These are phyloP conservation scores for Anoncus sp. DNA, from an alignment of 2,888 invertebrate species.

Conservation along the genomic window DNA sequence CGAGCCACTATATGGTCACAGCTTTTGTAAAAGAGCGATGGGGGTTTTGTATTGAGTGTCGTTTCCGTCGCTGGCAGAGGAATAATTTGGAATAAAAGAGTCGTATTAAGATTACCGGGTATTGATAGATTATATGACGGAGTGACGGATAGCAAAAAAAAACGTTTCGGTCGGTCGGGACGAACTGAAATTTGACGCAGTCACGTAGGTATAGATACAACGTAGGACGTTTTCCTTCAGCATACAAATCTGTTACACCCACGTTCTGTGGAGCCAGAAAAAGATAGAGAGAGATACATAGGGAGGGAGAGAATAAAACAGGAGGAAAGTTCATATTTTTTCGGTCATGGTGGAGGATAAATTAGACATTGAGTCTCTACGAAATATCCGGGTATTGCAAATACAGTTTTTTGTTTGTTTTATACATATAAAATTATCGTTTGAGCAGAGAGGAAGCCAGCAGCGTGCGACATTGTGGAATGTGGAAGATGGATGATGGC, in stretches of 20 bases:
- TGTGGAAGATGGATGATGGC: conserved; percentile 64
- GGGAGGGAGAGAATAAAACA: conserved; percentile 5
- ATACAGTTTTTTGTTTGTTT: conserved; percentile 26
- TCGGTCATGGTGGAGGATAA: background rate
- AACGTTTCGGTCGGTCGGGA: conserved; percentile 23
- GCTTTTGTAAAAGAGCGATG: conserved; percentile 79
- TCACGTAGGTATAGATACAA: conserved; percentile 40
- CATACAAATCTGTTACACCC: conserved; percentile 49
- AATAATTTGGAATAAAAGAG: conserved; percentile 38
- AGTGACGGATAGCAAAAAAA: conserved; percentile 32
- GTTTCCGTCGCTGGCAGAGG: conserved; percentile 51
- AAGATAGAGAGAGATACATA: conserved; percentile 21
- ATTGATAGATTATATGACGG: conserved; percentile 8
- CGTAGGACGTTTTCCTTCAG: conserved; percentile 36
- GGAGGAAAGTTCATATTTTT: conserved; percentile 28
- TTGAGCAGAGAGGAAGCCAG: conserved; percentile 51
- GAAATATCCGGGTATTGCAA: conserved; percentile 21
- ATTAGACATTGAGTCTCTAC: conserved; percentile 30
- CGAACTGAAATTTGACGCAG: conserved; percentile 28
- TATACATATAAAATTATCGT: conserved; percentile 22
- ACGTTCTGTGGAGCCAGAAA: conserved; percentile 23
- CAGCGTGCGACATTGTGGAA: conserved; percentile 68
- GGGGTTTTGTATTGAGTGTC: conserved; percentile 57
- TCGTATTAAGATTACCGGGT: conserved; percentile 2
- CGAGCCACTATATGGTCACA: conserved; percentile 83